A percentile compares a stretch with the other conserved stretches of the same genome.
Conservation (phyloP, 1,140 invertebrate species). For the Lepeophtheirus salmonis region DNA sequence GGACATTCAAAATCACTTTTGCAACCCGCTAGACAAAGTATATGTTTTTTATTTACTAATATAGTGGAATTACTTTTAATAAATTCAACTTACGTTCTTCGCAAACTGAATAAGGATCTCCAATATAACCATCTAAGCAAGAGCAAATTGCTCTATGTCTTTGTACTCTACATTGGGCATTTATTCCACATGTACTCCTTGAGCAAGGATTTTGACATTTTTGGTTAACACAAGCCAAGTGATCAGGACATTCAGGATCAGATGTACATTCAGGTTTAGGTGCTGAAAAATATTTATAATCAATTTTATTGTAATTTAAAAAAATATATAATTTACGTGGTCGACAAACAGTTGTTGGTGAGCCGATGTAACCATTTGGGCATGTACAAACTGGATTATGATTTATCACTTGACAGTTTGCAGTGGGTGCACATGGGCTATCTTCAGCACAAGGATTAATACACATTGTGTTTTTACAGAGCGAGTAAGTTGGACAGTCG, state of each 20-base stretch:
- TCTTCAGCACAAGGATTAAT: constrained; percentile 27
- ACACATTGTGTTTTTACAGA: constrained; percentile 24
- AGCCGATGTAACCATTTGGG: constrained; percentile 49
- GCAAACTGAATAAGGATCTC: constrained; percentile 29
- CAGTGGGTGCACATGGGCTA: constrained; percentile 47
- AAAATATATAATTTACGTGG: constrained; percentile 12
- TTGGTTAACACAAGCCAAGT: constrained; percentile 41
- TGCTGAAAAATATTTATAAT: not conserved
- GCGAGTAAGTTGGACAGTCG: constrained; percentile 23
- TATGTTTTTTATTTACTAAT: not conserved
- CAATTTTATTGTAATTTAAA: constrained; percentile 6
- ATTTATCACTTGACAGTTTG: constrained; percentile 53
- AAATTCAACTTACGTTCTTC: constrained; percentile 36
- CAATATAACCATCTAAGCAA: constrained; percentile 26
- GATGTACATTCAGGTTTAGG: constrained; percentile 24
- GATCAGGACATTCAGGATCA: constrained; percentile 23
- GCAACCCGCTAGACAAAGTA: constrained; percentile 21
- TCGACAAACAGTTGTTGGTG: constrained; percentile 23
- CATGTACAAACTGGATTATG: constrained; percentile 57
- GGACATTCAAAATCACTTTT: constrained; percentile 28
- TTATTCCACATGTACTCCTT: constrained; percentile 54
- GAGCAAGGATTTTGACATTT: constrained; percentile 58
- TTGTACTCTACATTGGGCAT: constrained; percentile 52
- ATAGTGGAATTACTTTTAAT: not conserved
- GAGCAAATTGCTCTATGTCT: constrained; percentile 41